Conservation (phyloP, 2,888 invertebrate genomes). For the Synanthedon myopaeformis region DNA sequence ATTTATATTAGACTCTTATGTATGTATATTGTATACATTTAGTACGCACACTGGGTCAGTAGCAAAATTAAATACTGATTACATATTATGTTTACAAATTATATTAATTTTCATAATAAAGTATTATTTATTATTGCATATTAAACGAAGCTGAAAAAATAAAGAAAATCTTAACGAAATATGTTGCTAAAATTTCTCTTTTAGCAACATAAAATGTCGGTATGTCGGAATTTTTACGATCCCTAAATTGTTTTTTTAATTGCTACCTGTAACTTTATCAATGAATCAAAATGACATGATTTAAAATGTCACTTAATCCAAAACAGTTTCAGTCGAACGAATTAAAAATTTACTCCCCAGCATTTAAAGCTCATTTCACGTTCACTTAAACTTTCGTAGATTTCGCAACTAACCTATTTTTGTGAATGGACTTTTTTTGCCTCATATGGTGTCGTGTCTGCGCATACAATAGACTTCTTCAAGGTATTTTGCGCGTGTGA, state of each 20-base stretch:
- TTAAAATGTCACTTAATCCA: constrained; percentile 5
- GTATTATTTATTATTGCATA: too few species aligned
- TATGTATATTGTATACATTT: too few species aligned
- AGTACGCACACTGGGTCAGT: too few species aligned
- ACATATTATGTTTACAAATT: too few species aligned
- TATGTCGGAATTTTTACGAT: not conserved
- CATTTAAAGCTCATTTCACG: not conserved
- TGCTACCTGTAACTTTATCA: constrained; percentile 12
- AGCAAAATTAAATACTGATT: too few species aligned
- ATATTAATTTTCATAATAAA: too few species aligned
- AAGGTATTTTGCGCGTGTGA: constrained; percentile 66
- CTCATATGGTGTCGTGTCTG: constrained; percentile 32
- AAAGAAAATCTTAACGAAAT: too few species aligned
- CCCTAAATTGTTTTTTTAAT: not conserved
- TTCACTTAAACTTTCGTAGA: constrained; percentile 11
- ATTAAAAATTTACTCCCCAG: not conserved
- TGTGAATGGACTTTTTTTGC: constrained; percentile 65
- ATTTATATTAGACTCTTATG: too few species aligned
- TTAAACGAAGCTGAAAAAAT: too few species aligned
- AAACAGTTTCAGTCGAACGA: not conserved
- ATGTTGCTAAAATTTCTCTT: too few species aligned
- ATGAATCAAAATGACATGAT: constrained; percentile 12
- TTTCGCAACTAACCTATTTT: constrained; percentile 65
- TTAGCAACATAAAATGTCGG: too few species aligned
- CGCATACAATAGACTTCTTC: constrained; percentile 48